Conservation (phyloP, 2,113 vertebrate species). For the Clinocottus analis region DNA sequence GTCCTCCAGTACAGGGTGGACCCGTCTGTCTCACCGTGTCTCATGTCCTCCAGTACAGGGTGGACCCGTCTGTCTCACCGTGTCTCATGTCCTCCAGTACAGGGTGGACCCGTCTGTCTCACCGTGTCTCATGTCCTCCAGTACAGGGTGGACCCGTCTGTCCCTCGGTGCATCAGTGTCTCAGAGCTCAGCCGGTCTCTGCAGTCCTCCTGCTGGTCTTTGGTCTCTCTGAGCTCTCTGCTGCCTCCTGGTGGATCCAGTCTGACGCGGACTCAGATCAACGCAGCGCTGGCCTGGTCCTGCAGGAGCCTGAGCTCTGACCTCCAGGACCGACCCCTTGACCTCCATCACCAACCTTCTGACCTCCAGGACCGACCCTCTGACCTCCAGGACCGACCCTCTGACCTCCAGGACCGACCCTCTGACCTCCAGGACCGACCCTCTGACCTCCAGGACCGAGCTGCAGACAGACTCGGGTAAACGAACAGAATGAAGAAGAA, state of each 20-base stretch:
- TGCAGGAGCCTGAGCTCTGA: conserved; percentile 50
- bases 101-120: too few species aligned
- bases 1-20: too few species aligned
- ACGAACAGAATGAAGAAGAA: too few species aligned
- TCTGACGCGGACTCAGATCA: conserved; percentile 80
- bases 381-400: conserved; percentile 24
- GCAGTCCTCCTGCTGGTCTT: conserved; percentile 72
- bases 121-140: neutral
- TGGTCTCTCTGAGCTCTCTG: conserved; percentile 76
- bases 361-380: conserved; percentile 35
- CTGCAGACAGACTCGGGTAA: too few species aligned
- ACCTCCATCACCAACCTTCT: too few species aligned
- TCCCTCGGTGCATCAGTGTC: conserved; percentile 73
- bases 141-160: conserved; percentile 48
- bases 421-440: conserved; percentile 36
- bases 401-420: conserved; percentile 24
- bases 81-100: too few species aligned
- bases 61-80: too few species aligned
- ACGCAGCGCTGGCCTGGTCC: conserved; percentile 84
- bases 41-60: too few species aligned
- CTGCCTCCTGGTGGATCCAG: conserved; percentile 71
- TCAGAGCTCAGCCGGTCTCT: conserved; percentile 65
- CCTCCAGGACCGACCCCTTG: neutral
- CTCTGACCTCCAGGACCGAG: conserved; percentile 33
- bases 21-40: too few species aligned